Base-by-base conservation (phyloP, 2,113 vertebrate species). In the Trachemys scripta region DNA sequence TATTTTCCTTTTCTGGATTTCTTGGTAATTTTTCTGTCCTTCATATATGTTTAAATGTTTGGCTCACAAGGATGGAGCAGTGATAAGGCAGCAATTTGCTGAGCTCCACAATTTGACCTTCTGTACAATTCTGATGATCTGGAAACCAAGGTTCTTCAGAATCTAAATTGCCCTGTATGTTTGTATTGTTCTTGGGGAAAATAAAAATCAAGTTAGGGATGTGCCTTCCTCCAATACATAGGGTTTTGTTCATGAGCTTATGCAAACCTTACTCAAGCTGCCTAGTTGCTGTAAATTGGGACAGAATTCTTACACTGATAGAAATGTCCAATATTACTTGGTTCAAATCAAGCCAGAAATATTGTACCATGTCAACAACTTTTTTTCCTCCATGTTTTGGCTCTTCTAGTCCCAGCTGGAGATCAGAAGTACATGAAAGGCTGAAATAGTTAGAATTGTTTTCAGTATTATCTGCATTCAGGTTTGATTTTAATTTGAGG, bases 371-470 rank as follows among this genome's bases (percentile, higher is more conserved):
- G 25, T 54, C 50, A 22, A 51, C 56, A 45, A 35, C 49, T 79
- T 35, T 1, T 20, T 10, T 10, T 49, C 81, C 2, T 0, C 4
- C 57, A 5, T 35, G 8, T 72, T 69, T 69, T 51, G 1, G 0
- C 50, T 82, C 3, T 86, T 79, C 16, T 72, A n/a, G 4, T 57
- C 51, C 25, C 5, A 31, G 50, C 12, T 69, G 5, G 49, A 69
- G 53, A 49, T 50, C 56, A 14, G 49, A 82, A 65, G 6, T 2
- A 2, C 75, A 85, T 54, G 53, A 76, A 8, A 75, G 50, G 16
- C 10, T 3, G 78, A 22, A 76, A 47, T 82, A 31, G 62, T 65
- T 6, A 53, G 56, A 0, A 0, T 35, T 45, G 5, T 14, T 38
- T 51, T 80, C n/a, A 75, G 49, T 51, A 31, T 59, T 59, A 14